These are phyloP conservation scores for Ferrisia virgata DNA, from an alignment of 2,888 invertebrate genomes.

Conservation along the genomic window DNA sequence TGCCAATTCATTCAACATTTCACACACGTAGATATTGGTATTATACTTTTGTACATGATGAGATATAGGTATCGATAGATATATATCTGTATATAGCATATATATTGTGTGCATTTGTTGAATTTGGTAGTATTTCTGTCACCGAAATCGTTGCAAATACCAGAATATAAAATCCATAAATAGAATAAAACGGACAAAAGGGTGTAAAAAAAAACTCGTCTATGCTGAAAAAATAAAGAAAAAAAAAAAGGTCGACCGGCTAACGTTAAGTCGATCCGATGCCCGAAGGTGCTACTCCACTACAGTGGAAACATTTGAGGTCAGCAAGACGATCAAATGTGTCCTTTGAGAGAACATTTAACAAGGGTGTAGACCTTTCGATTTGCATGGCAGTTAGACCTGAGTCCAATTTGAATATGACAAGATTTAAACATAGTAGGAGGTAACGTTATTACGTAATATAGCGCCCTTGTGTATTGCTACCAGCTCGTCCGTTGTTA, in stretches of 20 bases:
- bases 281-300: background rate
- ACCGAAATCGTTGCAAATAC: too few relatives aligned
- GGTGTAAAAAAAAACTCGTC: background rate
- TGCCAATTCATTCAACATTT: background rate
- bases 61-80: too few relatives aligned
- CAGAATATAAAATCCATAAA: background rate
- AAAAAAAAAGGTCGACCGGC: background rate
- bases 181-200: background rate
- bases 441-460: conserved; percentile 34
- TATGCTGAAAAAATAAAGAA: background rate
- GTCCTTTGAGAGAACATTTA: conserved; percentile 38
- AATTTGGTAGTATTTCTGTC: too few relatives aligned
- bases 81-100: too few relatives aligned
- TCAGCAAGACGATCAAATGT: conserved; percentile 34
- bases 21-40: background rate
- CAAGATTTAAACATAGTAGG: conserved; percentile 39
- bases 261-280: background rate
- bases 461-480: conserved; percentile 22
- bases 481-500: background rate
- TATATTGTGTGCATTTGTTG: too few relatives aligned
- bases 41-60: too few relatives aligned
- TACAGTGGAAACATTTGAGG: conserved; percentile 6
- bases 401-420: conserved; percentile 38
- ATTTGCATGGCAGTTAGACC: conserved; percentile 23
- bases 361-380: conserved; percentile 37